Conservation (phyloP, 2,797 vertebrate species). For the Aldrovandia affinis region DNA sequence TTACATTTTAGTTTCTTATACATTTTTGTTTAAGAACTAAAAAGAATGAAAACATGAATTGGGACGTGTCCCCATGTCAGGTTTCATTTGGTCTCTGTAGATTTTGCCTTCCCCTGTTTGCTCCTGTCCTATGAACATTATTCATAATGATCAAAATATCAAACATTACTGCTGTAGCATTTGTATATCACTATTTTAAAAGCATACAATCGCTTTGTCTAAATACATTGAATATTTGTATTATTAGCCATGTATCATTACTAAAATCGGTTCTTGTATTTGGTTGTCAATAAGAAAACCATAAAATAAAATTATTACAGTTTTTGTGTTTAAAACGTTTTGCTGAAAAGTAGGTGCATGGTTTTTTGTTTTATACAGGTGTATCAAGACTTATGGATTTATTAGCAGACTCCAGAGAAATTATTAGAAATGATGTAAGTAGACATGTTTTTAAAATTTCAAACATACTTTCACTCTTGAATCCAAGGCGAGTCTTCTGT, state of each 20-base stretch:
- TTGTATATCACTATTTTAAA: background rate
- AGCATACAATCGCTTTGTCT: background rate
- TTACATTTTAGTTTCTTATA: background rate
- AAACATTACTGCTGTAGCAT: background rate
- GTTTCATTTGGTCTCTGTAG: background rate
- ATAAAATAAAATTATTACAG: background rate
- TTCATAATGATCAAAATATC: background rate
- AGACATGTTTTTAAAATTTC: background rate
- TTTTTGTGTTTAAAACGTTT: background rate
- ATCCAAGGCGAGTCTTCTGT: background rate
- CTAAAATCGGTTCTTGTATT: background rate
- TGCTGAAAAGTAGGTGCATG: too few relatives aligned
- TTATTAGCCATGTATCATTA: background rate
- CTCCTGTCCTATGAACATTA: background rate
- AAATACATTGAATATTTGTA: background rate
- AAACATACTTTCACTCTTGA: background rate
- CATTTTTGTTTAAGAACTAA: too few relatives aligned
- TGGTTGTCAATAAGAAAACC: background rate
- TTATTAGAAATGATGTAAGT: slow-evolving; percentile 97
- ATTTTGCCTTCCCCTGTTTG: background rate
- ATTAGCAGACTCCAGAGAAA: slow-evolving; percentile 93
- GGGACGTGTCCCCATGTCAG: background rate
- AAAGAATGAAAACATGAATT: too few relatives aligned
- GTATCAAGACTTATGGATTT: slow-evolving; percentile 97
- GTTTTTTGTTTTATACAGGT: slow-evolving; percentile 66